Evolutionary conservation across 2,113 vertebrate genomes (phyloP).

Genomic region (Muntiacus muntjak): DNA sequence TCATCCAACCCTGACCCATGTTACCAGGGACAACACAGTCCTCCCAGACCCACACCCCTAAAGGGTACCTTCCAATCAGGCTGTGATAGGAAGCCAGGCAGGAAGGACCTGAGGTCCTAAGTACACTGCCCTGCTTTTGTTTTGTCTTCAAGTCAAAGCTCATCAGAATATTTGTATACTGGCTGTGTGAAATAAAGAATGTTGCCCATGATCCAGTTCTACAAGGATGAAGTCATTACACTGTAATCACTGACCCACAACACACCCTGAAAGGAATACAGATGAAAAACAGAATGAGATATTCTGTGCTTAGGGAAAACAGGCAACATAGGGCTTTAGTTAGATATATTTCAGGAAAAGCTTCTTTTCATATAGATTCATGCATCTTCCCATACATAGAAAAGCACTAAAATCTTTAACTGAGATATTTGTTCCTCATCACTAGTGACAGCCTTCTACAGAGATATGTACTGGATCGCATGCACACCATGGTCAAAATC

Average conservation of each 20-base stretch:
- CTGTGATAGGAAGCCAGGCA: neutral
- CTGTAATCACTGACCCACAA: no score
- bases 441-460: neutral
- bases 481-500: neutral
- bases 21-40: neutral
- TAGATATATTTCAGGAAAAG: neutral
- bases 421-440: neutral
- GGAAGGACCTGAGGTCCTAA: neutral
- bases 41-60: neutral
- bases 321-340: neutral
- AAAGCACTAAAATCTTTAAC: neutral
- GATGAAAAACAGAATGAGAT: neutral
- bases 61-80: neutral
- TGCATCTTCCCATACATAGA: neutral
- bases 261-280: neutral
- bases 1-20: no score
- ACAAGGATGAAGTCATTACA: neutral
- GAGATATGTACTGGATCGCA: neutral
- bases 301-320: neutral
- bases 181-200: neutral
- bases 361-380: neutral
- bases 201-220: neutral
- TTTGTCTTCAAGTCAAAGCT: neutral
- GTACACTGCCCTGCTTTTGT: neutral
- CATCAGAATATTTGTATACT: neutral